These are phyloP conservation scores for Xerus inauris DNA, from an alignment of 2,113 vertebrate species.

Conservation along the genomic window DNA sequence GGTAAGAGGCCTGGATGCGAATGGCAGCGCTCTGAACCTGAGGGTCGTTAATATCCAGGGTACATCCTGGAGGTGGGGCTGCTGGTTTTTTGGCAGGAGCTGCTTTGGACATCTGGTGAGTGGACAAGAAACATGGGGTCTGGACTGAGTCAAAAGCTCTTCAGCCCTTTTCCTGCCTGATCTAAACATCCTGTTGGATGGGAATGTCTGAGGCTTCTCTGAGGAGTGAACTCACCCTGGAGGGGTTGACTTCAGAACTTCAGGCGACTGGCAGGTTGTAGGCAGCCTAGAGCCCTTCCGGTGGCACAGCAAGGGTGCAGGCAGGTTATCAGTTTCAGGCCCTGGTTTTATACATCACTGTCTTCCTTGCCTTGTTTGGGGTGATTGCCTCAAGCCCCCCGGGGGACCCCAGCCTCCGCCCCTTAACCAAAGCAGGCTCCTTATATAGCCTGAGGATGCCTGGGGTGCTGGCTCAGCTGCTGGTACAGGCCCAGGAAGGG, in stretches of 20 bases:
- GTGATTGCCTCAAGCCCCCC: not conserved
- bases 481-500: not conserved
- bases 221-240: not conserved
- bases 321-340: not conserved
- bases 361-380: conserved; percentile 66
- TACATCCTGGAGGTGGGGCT: conserved; percentile 77
- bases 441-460: conserved; percentile 53
- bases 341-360: conserved; percentile 44
- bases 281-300: not conserved
- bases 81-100: conserved; percentile 65
- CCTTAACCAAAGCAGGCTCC: not conserved
- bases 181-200: not conserved
- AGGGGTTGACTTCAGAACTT: not conserved
- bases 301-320: not conserved
- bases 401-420: not conserved
- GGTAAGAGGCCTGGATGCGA: conserved; percentile 86
- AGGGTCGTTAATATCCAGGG: conserved; percentile 84
- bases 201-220: not conserved
- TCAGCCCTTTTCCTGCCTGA: not conserved
- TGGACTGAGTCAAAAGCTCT: not conserved
- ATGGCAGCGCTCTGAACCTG: conserved; percentile 85
- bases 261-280: not conserved
- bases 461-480: conserved; percentile 58
- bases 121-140: not conserved
- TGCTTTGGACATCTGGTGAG: conserved; percentile 84